Evolutionary conservation across 2,113 vertebrate species (phyloP), one percentile per base, ranked within the genome.

Genomic region (Paracanthobrama guichenoti): DNA sequence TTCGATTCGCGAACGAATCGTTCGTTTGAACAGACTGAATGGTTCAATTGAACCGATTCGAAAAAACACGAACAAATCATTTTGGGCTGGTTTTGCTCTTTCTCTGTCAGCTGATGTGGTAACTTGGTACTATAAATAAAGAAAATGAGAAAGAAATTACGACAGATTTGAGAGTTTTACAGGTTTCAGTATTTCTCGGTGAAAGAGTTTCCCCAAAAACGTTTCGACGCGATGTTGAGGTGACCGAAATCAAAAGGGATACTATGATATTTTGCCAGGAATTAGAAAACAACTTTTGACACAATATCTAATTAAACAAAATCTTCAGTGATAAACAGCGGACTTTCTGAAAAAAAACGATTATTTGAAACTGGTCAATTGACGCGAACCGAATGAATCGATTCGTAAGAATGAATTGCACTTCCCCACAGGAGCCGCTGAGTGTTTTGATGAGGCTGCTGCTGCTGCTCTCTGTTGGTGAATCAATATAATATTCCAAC

Each of bases 381-480:
- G 16, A 12, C 22, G 6, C 18, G 75, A 78, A 73, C 16, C 10
- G 5, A 79, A 31, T 4, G 60, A 79, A 55, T 48, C 80, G 66
- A n/a, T 18, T 71, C 80, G 1, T 13, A 14, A 1, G 35, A n/a
- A 28, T 71, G 53, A 71, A 28, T 82, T 53, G 5, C 16, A 57
- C 35, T 28, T 69, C 31, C 26, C 18, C 60, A 26, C 39, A 3
- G n/a, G 42, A 35, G 39, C 35, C 28, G 39, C 2, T 18, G 14
- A 1, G 7, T 46, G 57, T 26, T 79, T 28, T 24, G 42, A 48
- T 53, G 16, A 81, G 26, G 44, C 42, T 48, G 18, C 24, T 81
- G 18, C 24, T 81, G 79, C 50, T 82, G 82, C 87, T 22, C 87
- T 80, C 87, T 87, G 79, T 50, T 74, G 86, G 86, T 26, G 26